phyloP scores from a whole-genome alignment of 2,888 invertebrate genomes.

The Chrysolina americana region DNA sequence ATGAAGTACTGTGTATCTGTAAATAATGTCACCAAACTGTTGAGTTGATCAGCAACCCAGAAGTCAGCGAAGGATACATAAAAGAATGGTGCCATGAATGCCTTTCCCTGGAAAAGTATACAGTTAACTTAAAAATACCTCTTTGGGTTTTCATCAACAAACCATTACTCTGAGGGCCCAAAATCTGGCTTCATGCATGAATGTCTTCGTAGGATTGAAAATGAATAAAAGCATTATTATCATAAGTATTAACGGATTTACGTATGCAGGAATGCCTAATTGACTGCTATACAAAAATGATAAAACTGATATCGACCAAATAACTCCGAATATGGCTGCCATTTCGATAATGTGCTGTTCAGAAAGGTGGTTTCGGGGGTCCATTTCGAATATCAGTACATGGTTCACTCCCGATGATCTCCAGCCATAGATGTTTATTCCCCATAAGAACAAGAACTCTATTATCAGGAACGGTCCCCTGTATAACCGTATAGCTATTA shows the following conservation, averaged over 20 bases:
- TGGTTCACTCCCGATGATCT: conserved; percentile 97
- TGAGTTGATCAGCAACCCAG: conserved; percentile 98
- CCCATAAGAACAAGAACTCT: conserved; percentile 93
- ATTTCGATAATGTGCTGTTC: conserved; percentile 97
- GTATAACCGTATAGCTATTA: conserved; percentile 92
- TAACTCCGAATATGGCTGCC: conserved; percentile 92
- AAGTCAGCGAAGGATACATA: conserved; percentile 97
- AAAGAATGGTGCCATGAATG: conserved; percentile 91
- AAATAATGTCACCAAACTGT: conserved; percentile 91
- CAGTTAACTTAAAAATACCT: background rate
- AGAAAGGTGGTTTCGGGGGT: conserved; percentile 93
- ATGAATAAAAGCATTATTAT: conserved; percentile 88
- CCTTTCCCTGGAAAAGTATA: conserved; percentile 77
- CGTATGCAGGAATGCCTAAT: conserved; percentile 91
- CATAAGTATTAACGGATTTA: conserved; percentile 90
- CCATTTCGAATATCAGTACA: conserved; percentile 96
- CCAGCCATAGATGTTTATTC: conserved; percentile 98
- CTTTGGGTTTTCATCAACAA: conserved; percentile 65
- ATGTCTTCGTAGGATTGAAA: conserved; percentile 92
- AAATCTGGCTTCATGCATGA: conserved; percentile 93
- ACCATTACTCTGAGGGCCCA: conserved; percentile 94
- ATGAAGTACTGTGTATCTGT: conserved; percentile 94
- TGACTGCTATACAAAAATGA: conserved; percentile 86
- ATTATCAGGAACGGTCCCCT: conserved; percentile 94
- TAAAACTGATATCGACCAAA: conserved; percentile 93